Evolutionary conservation across 2,888 invertebrate species (phyloP), one percentile per base, ranked within the genome.

Genomic region (Mythimna loreyi): DNA sequence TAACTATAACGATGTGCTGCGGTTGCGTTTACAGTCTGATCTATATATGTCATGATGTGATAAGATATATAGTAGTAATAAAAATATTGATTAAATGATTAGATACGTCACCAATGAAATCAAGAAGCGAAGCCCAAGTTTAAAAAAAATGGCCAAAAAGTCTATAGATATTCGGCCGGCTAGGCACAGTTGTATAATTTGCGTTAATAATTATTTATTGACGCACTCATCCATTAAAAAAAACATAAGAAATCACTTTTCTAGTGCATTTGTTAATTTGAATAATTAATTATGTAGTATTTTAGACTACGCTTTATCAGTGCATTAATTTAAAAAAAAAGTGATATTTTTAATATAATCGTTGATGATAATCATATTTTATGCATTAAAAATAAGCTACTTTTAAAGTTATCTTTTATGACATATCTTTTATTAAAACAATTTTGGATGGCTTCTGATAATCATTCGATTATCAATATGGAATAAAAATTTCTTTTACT

Each of bases 301-400:
- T 16, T 40, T 40, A 16, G 16, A 40, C 16, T 1, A 40, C 1
- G 8, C 33, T n/a, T n/a, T 11, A 45, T 25, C 16, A 36, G 2
- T 30, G 21, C 25, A 36, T n/a, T 23, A 28, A 49, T 23, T 40
- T 2, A 13, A 28, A 40, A 28, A 23, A 21, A 40, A 36, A 9
- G 0, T 40, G 5, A 16, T 8, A 40, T 3, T n/a, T 9, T 3
- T 19, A 4, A 45, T 68, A 19, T 40, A 50, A 63, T 68, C 33
- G 33, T 43, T 33, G 11, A 21, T 43, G 50, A 73, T 73, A 60
- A 68, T 68, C 30, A n/a, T n/a, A n/a, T 72, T 30, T 33, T 28
- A n/a, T 30, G 23, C 21, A 40, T 16, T 13, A 23, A n/a, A n/a
- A 21, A 7, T 19, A 33, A 7, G 6, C 25, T 55, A 33, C 1